A percentile compares a stretch with the other conserved stretches of the same genome.
Conservation (phyloP, 37 sponge, comb jelly and placozoan genomes). For the Agelas oroides region DNA sequence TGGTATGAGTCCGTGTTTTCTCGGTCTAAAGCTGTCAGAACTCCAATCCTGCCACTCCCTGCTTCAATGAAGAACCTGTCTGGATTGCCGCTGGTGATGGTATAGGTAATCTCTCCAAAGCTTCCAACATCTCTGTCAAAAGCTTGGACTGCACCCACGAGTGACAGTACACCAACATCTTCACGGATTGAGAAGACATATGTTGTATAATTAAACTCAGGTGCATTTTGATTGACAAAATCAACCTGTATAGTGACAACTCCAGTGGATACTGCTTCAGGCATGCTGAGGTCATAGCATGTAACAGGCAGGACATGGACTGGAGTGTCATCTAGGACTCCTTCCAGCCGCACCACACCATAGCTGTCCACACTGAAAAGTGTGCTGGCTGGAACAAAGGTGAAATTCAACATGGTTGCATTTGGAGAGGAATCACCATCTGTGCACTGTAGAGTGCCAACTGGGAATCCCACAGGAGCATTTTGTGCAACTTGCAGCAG, state of each 20-base stretch:
- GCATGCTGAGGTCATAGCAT: slow-evolving; percentile 44
- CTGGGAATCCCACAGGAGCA: slow-evolving; percentile 43
- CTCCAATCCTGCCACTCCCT: slow-evolving; percentile 59
- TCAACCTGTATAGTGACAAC: slow-evolving; percentile 61
- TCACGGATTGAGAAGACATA: slow-evolving; percentile 57
- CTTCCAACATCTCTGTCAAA: slow-evolving; percentile 76
- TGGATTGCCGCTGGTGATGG: slow-evolving; percentile 61
- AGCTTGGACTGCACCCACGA: slow-evolving; percentile 56
- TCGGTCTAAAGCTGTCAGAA: slow-evolving; percentile 66
- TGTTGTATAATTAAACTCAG: slow-evolving; percentile 48
- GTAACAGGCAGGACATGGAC: slow-evolving; percentile 55
- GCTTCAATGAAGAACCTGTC: slow-evolving; percentile 72
- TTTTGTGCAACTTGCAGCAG: slow-evolving; percentile 32
- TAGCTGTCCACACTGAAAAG: slow-evolving; percentile 58
- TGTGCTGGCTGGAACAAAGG: slow-evolving; percentile 27
- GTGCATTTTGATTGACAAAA: slow-evolving; percentile 71
- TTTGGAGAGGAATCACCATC: slow-evolving; percentile 27
- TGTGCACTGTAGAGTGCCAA: slow-evolving; percentile 52
- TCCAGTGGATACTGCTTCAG: slow-evolving; percentile 53
- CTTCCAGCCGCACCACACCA: slow-evolving; percentile 47
- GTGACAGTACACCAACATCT: slow-evolving; percentile 20
- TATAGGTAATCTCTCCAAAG: slow-evolving; percentile 68
- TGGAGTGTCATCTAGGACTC: slow-evolving; percentile 60
- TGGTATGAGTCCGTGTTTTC: slow-evolving; percentile 46
- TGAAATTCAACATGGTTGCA: slow-evolving; percentile 43